These are phyloP conservation scores for Drosophila rellima DNA, from an alignment of 2,888 invertebrate genomes.

Conservation along the genomic window DNA sequence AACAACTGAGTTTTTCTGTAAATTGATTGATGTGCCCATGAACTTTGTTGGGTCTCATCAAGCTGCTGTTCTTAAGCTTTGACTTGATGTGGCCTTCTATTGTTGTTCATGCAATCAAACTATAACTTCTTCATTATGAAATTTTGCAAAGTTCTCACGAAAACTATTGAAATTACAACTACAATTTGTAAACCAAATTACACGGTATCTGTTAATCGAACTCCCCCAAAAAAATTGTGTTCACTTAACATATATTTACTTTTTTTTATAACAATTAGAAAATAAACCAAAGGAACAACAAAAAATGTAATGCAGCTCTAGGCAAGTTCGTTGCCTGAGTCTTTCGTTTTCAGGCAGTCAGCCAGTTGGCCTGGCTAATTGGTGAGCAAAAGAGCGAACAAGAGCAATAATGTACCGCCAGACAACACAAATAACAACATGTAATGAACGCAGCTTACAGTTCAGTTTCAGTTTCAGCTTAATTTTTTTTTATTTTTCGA, in stretches of 20 bases:
- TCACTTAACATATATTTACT: neutral
- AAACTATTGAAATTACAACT: neutral
- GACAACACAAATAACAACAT: constrained; percentile 79
- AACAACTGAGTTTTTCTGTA: neutral
- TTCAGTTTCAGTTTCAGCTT: constrained; percentile 40
- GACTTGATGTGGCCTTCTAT: neutral
- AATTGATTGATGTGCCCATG: constrained; percentile 15
- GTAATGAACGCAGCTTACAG: constrained; percentile 77
- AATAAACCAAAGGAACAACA: constrained; percentile 2
- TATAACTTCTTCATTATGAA: neutral
- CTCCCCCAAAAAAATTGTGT: neutral
- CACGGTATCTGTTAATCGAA: neutral
- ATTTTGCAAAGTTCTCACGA: neutral
- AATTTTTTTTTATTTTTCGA: constrained; percentile 15
- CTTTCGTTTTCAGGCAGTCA: constrained; percentile 31
- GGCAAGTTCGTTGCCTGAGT: constrained; percentile 53
- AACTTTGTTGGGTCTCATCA: neutral
- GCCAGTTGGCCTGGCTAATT: constrained; percentile 63
- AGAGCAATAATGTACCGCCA: constrained; percentile 78
- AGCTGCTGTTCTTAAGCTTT: neutral
- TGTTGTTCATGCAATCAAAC: neutral
- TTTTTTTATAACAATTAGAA: constrained; percentile 35
- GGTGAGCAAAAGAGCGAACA: constrained; percentile 78
- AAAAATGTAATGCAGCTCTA: constrained; percentile 18
- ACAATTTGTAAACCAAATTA: neutral